Percentiles rank a stretch among this genome's conserved stretches.
Evolutionary conservation across 2,888 invertebrate species (phyloP).

Genomic region (Ferrisia virgata): DNA sequence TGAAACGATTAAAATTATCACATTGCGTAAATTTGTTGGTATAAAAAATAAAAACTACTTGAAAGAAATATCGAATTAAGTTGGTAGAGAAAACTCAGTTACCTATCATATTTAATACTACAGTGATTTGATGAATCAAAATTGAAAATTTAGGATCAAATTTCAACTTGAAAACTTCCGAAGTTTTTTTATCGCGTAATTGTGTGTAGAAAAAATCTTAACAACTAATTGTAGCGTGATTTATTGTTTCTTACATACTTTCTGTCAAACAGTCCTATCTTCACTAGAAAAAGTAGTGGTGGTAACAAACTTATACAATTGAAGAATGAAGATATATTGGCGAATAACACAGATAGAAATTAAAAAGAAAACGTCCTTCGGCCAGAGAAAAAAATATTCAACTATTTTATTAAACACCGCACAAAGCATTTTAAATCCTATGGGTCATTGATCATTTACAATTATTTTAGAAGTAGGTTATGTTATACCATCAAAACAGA

Average conservation of each 20-base stretch:
- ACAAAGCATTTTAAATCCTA: neutral
- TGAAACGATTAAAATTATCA: no score
- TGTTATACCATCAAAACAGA: neutral
- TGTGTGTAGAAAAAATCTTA: neutral
- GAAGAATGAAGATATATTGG: neutral
- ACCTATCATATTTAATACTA: no score
- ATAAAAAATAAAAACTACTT: no score
- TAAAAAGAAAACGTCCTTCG: constrained; percentile 25
- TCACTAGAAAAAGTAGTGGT: neutral
- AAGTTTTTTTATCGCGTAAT: neutral
- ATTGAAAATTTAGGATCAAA: neutral
- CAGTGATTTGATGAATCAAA: no score
- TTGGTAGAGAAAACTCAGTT: no score
- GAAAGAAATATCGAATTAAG: no score
- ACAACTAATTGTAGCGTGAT: neutral
- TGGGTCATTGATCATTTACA: neutral
- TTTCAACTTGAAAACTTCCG: neutral
- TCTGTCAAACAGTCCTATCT: no score
- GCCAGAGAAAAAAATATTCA: neutral
- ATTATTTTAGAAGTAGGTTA: neutral
- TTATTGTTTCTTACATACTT: neutral
- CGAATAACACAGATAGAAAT: neutral
- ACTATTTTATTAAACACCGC: neutral
- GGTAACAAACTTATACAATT: neutral
- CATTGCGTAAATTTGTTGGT: no score